Evolutionary conservation across 1,140 invertebrate genomes (phyloP).

Genomic region (Leptinotarsa defecta): DNA sequence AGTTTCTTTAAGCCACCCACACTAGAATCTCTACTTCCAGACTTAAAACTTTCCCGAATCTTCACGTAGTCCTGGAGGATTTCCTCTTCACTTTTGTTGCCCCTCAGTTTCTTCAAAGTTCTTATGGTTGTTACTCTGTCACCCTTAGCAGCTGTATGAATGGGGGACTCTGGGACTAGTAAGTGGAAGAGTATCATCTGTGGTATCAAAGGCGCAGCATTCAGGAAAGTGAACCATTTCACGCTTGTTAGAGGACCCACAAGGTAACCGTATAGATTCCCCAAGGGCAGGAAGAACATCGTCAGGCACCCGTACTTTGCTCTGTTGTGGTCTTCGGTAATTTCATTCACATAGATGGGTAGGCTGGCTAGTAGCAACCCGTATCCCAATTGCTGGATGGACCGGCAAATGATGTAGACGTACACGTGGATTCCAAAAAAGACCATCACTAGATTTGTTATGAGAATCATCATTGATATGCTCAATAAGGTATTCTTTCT

Average conservation of each 20-base stretch:
- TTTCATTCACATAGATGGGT: slow-evolving; percentile 12
- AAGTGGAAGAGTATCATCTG: neutral
- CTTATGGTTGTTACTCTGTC: neutral
- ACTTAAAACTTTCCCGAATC: neutral
- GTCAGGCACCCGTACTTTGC: slow-evolving; percentile 63
- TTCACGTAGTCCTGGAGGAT: neutral
- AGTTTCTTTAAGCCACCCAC: neutral
- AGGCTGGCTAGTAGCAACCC: neutral
- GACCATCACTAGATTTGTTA: neutral
- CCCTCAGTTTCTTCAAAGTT: slow-evolving; percentile 11
- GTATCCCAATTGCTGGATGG: neutral
- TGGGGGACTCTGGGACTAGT: neutral
- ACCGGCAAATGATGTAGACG: neutral
- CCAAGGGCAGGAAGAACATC: slow-evolving; percentile 57
- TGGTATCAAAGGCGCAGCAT: neutral
- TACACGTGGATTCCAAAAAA: neutral
- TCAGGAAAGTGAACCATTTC: neutral
- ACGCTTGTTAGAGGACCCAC: slow-evolving; percentile 60
- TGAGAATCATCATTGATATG: neutral
- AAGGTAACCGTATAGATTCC: slow-evolving; percentile 56
- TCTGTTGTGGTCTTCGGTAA: slow-evolving; percentile 13
- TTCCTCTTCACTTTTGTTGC: neutral
- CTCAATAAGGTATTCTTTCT: slow-evolving; percentile 8
- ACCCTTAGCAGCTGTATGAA: neutral
- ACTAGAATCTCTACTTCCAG: neutral